Evolutionary conservation across 2,888 invertebrate genomes (phyloP).

Genomic region (Limulus polyphemus): DNA sequence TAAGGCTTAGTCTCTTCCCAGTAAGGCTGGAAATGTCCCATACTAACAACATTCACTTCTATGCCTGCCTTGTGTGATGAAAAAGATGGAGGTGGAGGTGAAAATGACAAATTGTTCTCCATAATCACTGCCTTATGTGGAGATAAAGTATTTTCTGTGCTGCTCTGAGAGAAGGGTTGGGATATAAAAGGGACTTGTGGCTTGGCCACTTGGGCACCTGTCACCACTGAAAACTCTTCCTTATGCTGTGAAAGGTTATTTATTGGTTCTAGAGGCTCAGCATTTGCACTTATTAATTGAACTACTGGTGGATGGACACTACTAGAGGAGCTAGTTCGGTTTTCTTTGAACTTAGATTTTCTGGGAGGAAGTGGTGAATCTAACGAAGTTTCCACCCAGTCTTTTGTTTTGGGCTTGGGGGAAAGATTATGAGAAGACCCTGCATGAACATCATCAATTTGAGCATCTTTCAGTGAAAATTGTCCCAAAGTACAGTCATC

Average conservation of each 20-base stretch:
- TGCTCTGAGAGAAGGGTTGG: background rate
- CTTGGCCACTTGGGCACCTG: background rate
- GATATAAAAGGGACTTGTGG: background rate
- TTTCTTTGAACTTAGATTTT: slow-evolving; percentile 11
- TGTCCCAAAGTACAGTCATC: background rate
- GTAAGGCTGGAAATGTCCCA: slow-evolving; percentile 78
- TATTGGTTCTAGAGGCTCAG: background rate
- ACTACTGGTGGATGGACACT: too few species aligned
- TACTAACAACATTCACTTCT: slow-evolving; percentile 52
- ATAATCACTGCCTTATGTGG: background rate
- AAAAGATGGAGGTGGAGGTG: slow-evolving; percentile 2
- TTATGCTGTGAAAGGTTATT: background rate
- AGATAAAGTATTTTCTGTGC: background rate
- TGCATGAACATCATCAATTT: slow-evolving; percentile 1
- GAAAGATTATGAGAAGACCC: slow-evolving; percentile 2
- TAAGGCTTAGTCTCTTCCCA: slow-evolving; percentile 85
- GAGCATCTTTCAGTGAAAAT: background rate
- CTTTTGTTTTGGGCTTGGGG: slow-evolving; percentile 18
- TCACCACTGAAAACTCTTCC: background rate
- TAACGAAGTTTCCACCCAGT: slow-evolving; percentile 26
- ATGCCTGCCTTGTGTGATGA: slow-evolving; percentile 12
- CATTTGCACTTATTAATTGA: too few species aligned
- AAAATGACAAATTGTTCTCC: background rate
- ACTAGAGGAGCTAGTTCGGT: background rate
- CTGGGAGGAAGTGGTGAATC: slow-evolving; percentile 21